Evolutionary conservation across 37 sponge, comb jelly and placozoan species (phyloP).

Genomic region (Diacarnus erythraeanus): DNA sequence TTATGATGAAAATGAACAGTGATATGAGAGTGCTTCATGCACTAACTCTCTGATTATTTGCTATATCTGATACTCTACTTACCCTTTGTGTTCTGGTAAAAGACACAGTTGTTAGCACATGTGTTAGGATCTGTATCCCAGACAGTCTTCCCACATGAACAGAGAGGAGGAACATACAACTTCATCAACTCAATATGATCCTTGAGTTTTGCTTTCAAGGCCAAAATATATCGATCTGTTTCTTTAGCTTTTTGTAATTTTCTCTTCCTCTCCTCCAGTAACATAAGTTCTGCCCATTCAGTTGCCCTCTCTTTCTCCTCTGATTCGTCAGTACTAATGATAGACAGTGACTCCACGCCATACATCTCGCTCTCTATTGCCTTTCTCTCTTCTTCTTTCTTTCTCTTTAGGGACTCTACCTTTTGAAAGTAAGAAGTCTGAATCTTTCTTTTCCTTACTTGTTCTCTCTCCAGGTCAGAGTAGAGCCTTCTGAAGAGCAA

Average conservation of each 20-base stretch:
- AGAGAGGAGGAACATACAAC: slow-evolving; percentile 63
- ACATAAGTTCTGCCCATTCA: slow-evolving; percentile 51
- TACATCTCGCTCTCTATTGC: slow-evolving; percentile 26
- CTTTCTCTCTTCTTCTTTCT: slow-evolving; percentile 37
- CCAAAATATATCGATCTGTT: slow-evolving; percentile 63
- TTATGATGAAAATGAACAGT: background rate
- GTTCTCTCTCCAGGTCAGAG: slow-evolving; percentile 63
- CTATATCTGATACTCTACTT: background rate
- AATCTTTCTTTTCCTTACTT: slow-evolving; percentile 26
- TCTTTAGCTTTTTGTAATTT: slow-evolving; percentile 59
- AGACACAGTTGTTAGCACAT: slow-evolving; percentile 89
- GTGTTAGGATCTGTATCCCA: slow-evolving; percentile 77
- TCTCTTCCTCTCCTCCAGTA: slow-evolving; percentile 43
- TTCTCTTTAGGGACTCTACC: slow-evolving; percentile 20
- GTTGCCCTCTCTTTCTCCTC: slow-evolving; percentile 25
- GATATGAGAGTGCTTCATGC: no score
- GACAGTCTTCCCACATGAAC: slow-evolving; percentile 61
- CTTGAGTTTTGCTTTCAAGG: slow-evolving; percentile 56
- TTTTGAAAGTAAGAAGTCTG: background rate
- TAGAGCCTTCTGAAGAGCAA: slow-evolving; percentile 38
- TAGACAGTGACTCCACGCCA: background rate
- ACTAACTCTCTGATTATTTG: no score
- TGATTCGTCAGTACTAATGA: background rate
- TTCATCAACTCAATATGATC: slow-evolving; percentile 28
- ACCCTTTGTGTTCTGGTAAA: slow-evolving; percentile 72